These are phyloP conservation scores for Crioceris asparagi DNA, from an alignment of 2,888 invertebrate genomes.

Conservation along the genomic window DNA sequence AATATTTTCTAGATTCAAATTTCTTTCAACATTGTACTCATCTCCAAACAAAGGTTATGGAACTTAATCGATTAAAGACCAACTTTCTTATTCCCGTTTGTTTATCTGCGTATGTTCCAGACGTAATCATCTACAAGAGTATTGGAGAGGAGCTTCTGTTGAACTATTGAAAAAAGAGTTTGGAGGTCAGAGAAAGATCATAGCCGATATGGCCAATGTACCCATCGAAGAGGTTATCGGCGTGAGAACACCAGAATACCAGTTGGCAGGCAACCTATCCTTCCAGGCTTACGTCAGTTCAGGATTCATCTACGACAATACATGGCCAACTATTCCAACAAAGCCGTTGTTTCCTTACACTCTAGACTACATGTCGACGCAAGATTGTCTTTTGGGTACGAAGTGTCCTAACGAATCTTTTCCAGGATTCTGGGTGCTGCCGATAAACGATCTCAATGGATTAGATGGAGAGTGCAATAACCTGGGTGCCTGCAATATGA, in stretches of 20 bases:
- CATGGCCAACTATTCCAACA: slow-evolving; percentile 45
- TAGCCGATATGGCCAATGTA: slow-evolving; percentile 33
- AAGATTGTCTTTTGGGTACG: slow-evolving; percentile 43
- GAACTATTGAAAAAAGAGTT: slow-evolving; percentile 31
- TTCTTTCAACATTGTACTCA: too few species aligned
- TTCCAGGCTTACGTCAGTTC: slow-evolving; percentile 45
- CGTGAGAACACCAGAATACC: slow-evolving; percentile 45
- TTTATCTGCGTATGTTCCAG: slow-evolving; percentile 19
- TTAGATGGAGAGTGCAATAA: slow-evolving; percentile 44
- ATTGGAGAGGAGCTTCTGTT: slow-evolving; percentile 31
- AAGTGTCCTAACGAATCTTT: slow-evolving; percentile 48
- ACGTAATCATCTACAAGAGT: slow-evolving; percentile 22
- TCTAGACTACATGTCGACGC: slow-evolving; percentile 46
- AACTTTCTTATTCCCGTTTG: too few species aligned
- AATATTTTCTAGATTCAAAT: too few species aligned
- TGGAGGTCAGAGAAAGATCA: slow-evolving; percentile 30
- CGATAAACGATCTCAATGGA: slow-evolving; percentile 49
- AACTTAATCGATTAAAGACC: too few species aligned
- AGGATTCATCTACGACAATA: slow-evolving; percentile 49
- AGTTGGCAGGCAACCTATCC: slow-evolving; percentile 46
- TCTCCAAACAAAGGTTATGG: too few species aligned
- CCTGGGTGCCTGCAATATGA: slow-evolving; percentile 43
- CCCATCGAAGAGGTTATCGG: slow-evolving; percentile 29
- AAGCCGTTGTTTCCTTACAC: slow-evolving; percentile 59
- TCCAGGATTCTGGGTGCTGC: slow-evolving; percentile 54